Evolutionary conservation across 1,140 invertebrate genomes (phyloP), one percentile per base, ranked within the genome.

Genomic region (Drosophila kohkoa): DNA sequence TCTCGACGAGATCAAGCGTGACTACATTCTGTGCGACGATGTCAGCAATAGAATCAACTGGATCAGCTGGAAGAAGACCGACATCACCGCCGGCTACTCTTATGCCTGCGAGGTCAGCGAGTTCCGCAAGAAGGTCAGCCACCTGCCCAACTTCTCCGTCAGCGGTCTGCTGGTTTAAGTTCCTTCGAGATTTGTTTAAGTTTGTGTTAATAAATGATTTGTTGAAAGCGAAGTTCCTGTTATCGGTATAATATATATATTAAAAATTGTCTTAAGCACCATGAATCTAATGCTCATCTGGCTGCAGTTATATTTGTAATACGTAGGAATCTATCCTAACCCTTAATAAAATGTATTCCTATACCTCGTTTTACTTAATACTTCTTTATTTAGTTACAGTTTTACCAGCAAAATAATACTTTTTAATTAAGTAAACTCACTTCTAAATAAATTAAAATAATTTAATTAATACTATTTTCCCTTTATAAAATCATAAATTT

Each of bases 21-120:
- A 93, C 46, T 88, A 94, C 52, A 83, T 93, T 11, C 79, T 95
- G 30, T 95, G 95, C 75, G 67, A 75, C 1, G 93, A 94, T 89
- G 88, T 95, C 25, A 92, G 93, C 32, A 73, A 89, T n/a, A 79
- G 75, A 60, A 92, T 94, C 43, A 81, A 77, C 30, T 95, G 94
- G 93, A 72, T 95, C 5, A 89, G 72, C 46, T 94, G 94, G 94
- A 77, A 91, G 20, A 77, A 85, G 2, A 79, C 93, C 4, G 92
- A 94, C 75, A 93, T 95, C 41, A 90, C 81, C 8, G 79, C 93
- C 3, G 96, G 95, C 0, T 94, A 95, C 79, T 94, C 94, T 13
- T 96, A 96, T 78, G 95, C 94, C 59, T 96, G 95, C 81, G 92
- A 93, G 3, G 92, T 96, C 10, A 69, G 92, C 35, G 94, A 95